A percentile compares a stretch with the other conserved stretches of the same genome.
phyloP scores from a whole-genome alignment of 2,113 vertebrate genomes.

The Trichechus manatus region DNA sequence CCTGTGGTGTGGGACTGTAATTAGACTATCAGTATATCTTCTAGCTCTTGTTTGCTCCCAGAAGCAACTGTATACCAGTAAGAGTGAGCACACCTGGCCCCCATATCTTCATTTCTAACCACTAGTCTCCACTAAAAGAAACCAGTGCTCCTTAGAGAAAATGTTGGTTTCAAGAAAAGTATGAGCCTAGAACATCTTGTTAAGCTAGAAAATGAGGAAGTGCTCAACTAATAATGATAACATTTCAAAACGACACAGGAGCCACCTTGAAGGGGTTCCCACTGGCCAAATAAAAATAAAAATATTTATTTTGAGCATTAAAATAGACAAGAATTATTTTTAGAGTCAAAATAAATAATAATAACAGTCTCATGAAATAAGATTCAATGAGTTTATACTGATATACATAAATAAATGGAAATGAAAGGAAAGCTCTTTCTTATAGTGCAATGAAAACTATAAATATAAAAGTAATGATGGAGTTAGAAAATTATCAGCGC shows the following conservation, averaged over 20 bases:
- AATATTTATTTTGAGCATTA: conserved; percentile 23
- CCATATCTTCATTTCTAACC: conserved; percentile 13
- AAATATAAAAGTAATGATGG: background rate
- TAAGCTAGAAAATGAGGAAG: background rate
- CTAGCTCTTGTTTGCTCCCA: background rate
- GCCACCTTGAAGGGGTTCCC: background rate
- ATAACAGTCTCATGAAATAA: background rate
- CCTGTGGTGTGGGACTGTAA: background rate
- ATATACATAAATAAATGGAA: background rate
- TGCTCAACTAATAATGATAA: conserved; percentile 10
- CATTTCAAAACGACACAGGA: conserved; percentile 15
- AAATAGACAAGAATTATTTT: background rate
- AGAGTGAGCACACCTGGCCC: background rate
- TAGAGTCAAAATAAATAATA: background rate
- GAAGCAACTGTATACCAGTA: background rate
- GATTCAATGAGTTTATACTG: background rate
- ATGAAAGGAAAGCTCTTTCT: conserved; percentile 13
- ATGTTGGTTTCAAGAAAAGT: background rate
- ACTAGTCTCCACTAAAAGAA: conserved; percentile 2
- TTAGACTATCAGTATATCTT: background rate
- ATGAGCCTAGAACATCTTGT: background rate
- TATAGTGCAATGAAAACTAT: conserved; percentile 1
- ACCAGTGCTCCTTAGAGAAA: conserved; percentile 4
- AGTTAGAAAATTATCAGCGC: background rate
- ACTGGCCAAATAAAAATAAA: conserved; percentile 28